Percentiles rank a stretch among this genome's conserved stretches.
These are phyloP conservation scores for Zosterops hypoxanthus DNA, from an alignment of 2,113 vertebrate species.

Conservation along the genomic window DNA sequence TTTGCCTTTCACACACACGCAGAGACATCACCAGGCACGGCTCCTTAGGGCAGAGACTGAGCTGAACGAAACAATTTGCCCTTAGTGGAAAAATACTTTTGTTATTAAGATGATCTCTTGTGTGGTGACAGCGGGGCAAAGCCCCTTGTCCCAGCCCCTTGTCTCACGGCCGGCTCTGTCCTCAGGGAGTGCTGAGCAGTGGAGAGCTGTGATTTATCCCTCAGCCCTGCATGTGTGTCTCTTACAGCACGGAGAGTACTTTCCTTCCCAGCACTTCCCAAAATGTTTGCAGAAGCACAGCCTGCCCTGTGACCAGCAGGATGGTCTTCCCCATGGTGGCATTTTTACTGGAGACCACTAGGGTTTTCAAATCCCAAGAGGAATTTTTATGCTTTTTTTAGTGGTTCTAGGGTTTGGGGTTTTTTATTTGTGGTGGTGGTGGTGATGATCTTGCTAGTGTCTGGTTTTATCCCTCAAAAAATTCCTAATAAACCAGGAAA, in stretches of 20 bases:
- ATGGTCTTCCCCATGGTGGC: not conserved
- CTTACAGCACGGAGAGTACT: not conserved
- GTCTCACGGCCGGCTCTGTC: not conserved
- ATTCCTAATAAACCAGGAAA: constrained; percentile 17
- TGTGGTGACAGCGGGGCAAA: not conserved
- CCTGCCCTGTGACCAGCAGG: not conserved
- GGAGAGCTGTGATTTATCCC: not conserved
- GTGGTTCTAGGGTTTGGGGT: not conserved
- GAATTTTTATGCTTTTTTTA: not conserved
- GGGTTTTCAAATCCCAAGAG: constrained; percentile 9
- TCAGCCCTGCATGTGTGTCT: accelerated
- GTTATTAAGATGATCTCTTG: accelerated
- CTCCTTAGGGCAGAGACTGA: not conserved
- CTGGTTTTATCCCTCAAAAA: not conserved
- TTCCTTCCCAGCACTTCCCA: not conserved
- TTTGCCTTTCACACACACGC: accelerated
- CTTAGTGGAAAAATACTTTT: not conserved
- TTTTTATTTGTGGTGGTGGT: not conserved
- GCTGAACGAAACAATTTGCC: not conserved
- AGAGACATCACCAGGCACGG: accelerated
- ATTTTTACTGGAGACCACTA: not conserved
- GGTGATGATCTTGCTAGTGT: not conserved
- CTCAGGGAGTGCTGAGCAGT: not conserved
- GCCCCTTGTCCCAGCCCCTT: not conserved
- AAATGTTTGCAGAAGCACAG: not conserved